Base-by-base conservation (phyloP, 2,113 vertebrate species). In the Oenanthe melanoleuca region DNA sequence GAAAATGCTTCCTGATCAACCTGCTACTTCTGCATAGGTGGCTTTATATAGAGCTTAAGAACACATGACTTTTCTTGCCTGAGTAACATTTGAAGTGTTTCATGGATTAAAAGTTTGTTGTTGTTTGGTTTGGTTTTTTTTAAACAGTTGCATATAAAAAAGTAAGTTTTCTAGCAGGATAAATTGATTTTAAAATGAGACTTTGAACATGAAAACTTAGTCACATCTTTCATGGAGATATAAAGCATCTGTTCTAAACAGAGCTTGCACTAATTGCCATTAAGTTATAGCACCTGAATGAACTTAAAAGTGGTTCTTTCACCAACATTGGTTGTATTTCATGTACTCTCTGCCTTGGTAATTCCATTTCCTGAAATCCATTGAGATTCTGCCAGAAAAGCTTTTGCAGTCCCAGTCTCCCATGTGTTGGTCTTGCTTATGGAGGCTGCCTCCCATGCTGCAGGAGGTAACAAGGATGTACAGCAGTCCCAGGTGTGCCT, bases 1-100 rank as follows among this genome's bases (percentile, higher is more conserved):
- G 69, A 65, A 92, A 91, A 67, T 61, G 47, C n/a, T 92, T 80
- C 31, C 50, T 5, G 13, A 65, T 86, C 64, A 88, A 56, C 66
- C 20, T 89, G 55, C 81, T 92, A 13, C 63, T 93, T 95, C 70
- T 82, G 65, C 45, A 73, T 38, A n/a, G 38, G 42, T 74, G 73
- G 20, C 33, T 84, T 89, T 82, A 24, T 57, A 28, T 59, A 72
- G 91, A 72, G 24, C 55, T 72, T 87, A 59, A 74, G 50, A 65
- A 42, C 23, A 56, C 42, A 5, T 77, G 31, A 11, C 34, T 88
- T 80, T 73, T 74, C 77, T 93, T 95, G 26, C 66, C 42, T 40
- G 15, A 75, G 50, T 80, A 88, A 77, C 29, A 12, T 25, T 63
- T 25, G 34, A 79, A 70, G 17, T 3, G 2, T 86, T 88, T 59